A percentile compares a stretch with the other conserved stretches of the same genome.
These are phyloP conservation scores for Agriopis leucophaearia DNA, from an alignment of 2,888 invertebrate species.

Conservation along the genomic window DNA sequence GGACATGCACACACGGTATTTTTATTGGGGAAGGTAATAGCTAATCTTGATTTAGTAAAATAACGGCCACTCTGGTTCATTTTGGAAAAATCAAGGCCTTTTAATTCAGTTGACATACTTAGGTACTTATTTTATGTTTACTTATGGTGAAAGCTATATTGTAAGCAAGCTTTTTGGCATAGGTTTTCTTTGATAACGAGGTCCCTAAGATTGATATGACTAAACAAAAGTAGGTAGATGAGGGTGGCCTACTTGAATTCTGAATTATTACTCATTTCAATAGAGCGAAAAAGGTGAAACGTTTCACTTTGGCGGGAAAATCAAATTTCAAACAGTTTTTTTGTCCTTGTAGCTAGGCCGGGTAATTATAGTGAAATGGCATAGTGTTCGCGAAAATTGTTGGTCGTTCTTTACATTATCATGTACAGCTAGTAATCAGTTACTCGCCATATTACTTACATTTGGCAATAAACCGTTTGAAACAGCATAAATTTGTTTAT, in stretches of 20 bases:
- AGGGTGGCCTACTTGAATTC: not conserved
- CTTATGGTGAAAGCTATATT: not conserved
- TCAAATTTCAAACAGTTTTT: no score
- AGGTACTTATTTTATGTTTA: not conserved
- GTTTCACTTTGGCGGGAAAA: no score
- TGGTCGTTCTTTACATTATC: no score
- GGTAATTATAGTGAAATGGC: no score
- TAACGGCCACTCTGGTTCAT: constrained; percentile 7
- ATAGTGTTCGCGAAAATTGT: no score
- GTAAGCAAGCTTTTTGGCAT: no score
- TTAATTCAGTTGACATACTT: constrained; percentile 20
- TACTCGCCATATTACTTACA: no score
- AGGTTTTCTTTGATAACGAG: not conserved
- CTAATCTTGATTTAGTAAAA: constrained; percentile 6
- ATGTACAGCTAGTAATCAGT: no score
- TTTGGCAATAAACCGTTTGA: no score
- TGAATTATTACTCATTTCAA: not conserved
- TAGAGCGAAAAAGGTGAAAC: no score
- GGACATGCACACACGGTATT: not conserved
- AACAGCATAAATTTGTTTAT: no score
- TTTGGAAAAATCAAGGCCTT: constrained; percentile 4
- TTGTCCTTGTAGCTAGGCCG: no score
- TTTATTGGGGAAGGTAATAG: not conserved
- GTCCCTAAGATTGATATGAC: not conserved
- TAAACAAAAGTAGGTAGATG: not conserved